phyloP scores from a whole-genome alignment of 2,113 vertebrate species.

The Chauna torquata region DNA sequence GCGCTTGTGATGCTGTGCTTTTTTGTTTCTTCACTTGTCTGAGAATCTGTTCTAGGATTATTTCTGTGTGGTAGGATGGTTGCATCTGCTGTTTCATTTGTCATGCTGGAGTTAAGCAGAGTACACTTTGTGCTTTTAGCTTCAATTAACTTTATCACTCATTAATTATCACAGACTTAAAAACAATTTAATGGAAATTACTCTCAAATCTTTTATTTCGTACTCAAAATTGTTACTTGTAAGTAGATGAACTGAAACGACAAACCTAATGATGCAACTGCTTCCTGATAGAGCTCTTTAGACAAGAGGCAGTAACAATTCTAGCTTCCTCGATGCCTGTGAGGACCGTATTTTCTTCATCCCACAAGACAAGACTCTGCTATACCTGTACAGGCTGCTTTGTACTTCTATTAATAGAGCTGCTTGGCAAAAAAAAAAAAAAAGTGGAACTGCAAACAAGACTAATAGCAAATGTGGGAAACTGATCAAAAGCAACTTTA shows the following conservation, averaged over 20 bases:
- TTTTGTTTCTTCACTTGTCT: background rate
- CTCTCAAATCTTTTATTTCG: background rate
- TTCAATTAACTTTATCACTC: background rate
- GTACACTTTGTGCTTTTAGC: background rate
- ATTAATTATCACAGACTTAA: background rate
- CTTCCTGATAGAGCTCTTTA: background rate
- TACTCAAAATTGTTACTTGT: background rate
- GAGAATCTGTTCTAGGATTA: constrained; percentile 13
- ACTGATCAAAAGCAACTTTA: background rate
- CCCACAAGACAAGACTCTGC: background rate
- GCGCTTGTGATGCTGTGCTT: background rate
- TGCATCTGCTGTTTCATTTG: background rate
- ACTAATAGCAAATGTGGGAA: background rate
- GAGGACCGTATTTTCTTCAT: background rate
- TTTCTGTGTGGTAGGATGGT: background rate
- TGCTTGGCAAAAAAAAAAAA: background rate
- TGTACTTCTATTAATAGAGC: background rate
- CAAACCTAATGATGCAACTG: background rate
- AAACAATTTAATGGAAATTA: background rate
- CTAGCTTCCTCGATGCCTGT: background rate
- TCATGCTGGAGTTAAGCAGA: background rate
- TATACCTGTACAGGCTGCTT: background rate
- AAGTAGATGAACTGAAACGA: background rate
- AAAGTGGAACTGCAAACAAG: background rate
- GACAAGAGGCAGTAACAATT: background rate